phyloP scores from a whole-genome alignment of 2,888 invertebrate species.

The Elaeidobius kamerunicus region DNA sequence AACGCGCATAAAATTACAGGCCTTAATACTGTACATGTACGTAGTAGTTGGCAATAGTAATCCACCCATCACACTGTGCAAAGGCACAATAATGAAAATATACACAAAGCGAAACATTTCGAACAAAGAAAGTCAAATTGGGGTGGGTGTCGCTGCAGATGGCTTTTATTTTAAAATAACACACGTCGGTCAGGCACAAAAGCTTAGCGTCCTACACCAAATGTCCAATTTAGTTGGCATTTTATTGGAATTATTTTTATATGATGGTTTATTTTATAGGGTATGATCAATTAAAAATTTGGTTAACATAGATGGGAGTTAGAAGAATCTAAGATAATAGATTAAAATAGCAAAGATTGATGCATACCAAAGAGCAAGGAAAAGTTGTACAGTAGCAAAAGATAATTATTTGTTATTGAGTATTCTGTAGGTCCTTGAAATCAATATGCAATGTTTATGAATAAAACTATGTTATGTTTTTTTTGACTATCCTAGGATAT shows the following conservation, averaged over 20 bases:
- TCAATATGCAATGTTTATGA: no score
- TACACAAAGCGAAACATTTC: constrained; percentile 23
- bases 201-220: constrained; percentile 33
- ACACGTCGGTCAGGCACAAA: constrained; percentile 31
- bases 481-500: no score
- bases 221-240: constrained; percentile 37
- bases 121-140: constrained; percentile 29
- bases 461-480: no score
- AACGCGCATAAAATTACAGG: neutral
- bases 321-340: no score
- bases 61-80: neutral
- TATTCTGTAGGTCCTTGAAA: no score
- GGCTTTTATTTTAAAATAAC: constrained; percentile 27
- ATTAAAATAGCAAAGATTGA: no score
- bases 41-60: neutral
- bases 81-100: constrained; percentile 24
- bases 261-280: constrained; percentile 19
- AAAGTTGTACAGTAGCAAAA: no score
- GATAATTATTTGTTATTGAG: no score
- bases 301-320: no score
- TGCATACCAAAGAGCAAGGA: no score
- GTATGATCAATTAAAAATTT: no score
- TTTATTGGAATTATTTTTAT: no score
- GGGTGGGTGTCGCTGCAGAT: constrained; percentile 28
- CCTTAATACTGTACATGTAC: neutral